Conservation (phyloP, 2,113 vertebrate genomes). For the Platysternon megacephalum region DNA sequence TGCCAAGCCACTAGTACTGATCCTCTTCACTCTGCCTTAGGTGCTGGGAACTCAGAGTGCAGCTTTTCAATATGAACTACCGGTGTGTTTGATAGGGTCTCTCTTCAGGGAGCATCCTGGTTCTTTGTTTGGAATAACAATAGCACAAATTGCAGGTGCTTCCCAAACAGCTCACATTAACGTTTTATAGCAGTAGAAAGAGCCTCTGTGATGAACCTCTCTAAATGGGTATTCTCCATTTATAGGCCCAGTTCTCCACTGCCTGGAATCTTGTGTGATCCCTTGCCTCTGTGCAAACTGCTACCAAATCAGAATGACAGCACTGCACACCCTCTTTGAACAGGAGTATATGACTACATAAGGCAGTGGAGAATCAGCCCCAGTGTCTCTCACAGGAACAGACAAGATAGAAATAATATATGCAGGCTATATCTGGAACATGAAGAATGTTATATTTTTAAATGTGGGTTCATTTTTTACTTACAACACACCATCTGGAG, state of each 20-base stretch:
- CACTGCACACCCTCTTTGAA: background rate
- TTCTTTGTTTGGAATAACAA: background rate
- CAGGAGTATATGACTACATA: background rate
- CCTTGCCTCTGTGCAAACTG: background rate
- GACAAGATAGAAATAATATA: background rate
- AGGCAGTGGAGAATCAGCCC: background rate
- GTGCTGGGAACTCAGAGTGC: background rate
- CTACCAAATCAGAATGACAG: background rate
- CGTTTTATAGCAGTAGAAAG: background rate
- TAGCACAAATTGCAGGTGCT: background rate
- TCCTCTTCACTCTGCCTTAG: fast-evolving
- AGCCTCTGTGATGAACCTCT: too few relatives aligned
- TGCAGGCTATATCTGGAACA: background rate
- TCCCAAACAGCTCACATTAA: background rate
- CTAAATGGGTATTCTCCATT: background rate
- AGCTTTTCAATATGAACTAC: background rate
- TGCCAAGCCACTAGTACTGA: background rate
- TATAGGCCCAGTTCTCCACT: background rate
- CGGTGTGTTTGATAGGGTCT: background rate
- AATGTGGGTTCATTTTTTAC: background rate
- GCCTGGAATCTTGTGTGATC: background rate
- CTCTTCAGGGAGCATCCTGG: background rate
- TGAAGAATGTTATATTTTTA: background rate
- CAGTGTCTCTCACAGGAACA: background rate
- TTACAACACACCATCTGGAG: background rate